These are phyloP conservation scores for Tanytarsus gracilentus DNA, from an alignment of 2,888 invertebrate genomes.

Conservation along the genomic window DNA sequence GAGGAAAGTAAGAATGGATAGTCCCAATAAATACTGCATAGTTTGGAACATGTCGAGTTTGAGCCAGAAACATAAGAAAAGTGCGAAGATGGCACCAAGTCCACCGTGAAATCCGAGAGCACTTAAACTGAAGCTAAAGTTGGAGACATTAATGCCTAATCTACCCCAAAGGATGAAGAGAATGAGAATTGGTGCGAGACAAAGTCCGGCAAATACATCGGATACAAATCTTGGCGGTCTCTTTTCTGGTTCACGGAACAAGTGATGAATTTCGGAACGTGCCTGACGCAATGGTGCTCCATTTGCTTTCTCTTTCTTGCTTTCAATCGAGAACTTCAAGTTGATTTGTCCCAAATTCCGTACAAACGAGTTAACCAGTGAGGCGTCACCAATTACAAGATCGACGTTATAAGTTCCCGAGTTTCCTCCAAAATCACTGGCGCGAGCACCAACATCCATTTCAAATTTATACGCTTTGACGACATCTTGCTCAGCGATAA, in stretches of 20 bases:
- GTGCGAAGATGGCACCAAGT: constrained; percentile 48
- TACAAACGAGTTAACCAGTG: constrained; percentile 78
- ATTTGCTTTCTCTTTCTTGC: constrained; percentile 37
- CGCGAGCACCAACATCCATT: constrained; percentile 73
- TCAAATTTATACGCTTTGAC: constrained; percentile 78
- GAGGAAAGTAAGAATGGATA: constrained; percentile 84
- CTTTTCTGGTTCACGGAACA: constrained; percentile 86
- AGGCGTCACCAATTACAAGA: constrained; percentile 83
- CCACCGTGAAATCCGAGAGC: constrained; percentile 87
- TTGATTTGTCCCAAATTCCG: constrained; percentile 76
- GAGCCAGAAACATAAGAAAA: constrained; percentile 89
- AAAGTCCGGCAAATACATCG: constrained; percentile 78
- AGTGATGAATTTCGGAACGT: constrained; percentile 60
- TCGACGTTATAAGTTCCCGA: constrained; percentile 75
- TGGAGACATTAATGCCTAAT: constrained; percentile 76
- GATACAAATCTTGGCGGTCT: constrained; percentile 83
- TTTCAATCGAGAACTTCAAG: constrained; percentile 56
- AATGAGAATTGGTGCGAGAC: constrained; percentile 70
- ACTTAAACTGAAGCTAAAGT: constrained; percentile 67
- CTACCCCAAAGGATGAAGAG: constrained; percentile 77
- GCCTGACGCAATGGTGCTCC: constrained; percentile 41
- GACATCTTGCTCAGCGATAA: constrained; percentile 82
- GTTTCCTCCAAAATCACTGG: constrained; percentile 64
- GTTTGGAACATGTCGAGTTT: constrained; percentile 94
- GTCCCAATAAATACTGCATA: constrained; percentile 73